Base-by-base conservation (phyloP, 2,888 invertebrate genomes). In the Clivina fossor region DNA sequence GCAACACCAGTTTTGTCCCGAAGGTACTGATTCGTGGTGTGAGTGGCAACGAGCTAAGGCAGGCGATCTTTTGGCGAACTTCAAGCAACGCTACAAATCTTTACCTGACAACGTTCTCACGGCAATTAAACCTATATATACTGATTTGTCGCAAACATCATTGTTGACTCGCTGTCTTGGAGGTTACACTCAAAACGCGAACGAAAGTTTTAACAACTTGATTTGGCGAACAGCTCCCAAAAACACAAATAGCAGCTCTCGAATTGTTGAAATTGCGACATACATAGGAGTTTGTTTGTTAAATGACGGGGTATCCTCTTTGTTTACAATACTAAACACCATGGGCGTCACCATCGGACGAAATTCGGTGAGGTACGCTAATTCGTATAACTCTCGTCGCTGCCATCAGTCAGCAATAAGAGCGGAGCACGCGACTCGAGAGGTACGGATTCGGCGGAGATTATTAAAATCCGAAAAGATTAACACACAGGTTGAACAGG, bases 61-160 rank as follows among this genome's bases (percentile, higher is more conserved):
- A 50, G 37, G 41, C 41, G 54, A 50, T 26, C 16, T 35, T 48
- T 43, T 54, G 49, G n/a, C 43, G 30, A 30, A 33, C n/a, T 61
- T 55, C 47, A 54, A 59, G 38, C 59, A 59, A 44, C 30, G 16
- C 19, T 41, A 60, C 35, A 49, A 18, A 46, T 57, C 62, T 22
- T 56, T 64, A 44, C 63, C 61, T 16, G 20, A 40, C n/a, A 57
- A 56, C 24, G 59, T 61, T 51, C 47, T 53, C 15, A 40, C 11
- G 13, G 64, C 63, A 11, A 62, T 66, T 11, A 60, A 63, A 18
- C 66, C 66, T 4, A 64, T 66, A 50, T 67, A 66, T 58, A 61
- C 64, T 62, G 64, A 68, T 58, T 64, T 69, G 16, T 67, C 64
- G 40, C 64, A 64, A 11, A 62, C 66, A 26, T 57, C 58, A 32